A percentile compares a stretch with the other conserved stretches of the same genome.
These are phyloP conservation scores for Icerya purchasi DNA, from an alignment of 2,888 invertebrate genomes.

Conservation along the genomic window DNA sequence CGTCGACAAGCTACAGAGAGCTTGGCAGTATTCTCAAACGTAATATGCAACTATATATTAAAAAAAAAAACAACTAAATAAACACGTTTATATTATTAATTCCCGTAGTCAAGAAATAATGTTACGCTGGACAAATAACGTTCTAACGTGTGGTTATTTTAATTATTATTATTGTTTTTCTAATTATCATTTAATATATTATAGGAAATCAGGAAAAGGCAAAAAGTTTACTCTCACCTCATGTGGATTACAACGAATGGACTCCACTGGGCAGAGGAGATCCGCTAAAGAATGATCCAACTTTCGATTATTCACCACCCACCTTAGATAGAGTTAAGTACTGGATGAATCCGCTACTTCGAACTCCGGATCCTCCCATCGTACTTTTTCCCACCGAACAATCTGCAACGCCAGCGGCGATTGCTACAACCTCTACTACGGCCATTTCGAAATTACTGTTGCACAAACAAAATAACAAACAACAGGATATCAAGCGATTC, in stretches of 20 bases:
- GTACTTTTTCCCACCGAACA: conserved; percentile 19
- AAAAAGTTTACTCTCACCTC: conserved; percentile 30
- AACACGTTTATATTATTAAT: too few species aligned
- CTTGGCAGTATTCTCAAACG: too few species aligned
- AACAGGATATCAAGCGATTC: conserved; percentile 8
- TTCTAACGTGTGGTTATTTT: too few species aligned
- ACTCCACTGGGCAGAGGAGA: conserved; percentile 62
- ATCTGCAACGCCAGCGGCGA: conserved; percentile 10
- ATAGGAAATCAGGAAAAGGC: neutral
- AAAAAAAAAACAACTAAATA: too few species aligned
- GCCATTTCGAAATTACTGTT: conserved; percentile 20
- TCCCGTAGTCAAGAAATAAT: too few species aligned
- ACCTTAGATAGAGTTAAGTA: conserved; percentile 56
- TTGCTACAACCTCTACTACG: conserved; percentile 10
- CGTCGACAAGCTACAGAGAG: too few species aligned
- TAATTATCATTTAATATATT: too few species aligned
- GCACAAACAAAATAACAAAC: conserved; percentile 3
- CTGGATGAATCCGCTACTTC: conserved; percentile 44
- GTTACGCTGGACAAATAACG: too few species aligned
- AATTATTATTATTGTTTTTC: too few species aligned
- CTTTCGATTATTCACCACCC: conserved; percentile 65
- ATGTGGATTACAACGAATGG: conserved; percentile 69
- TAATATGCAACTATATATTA: too few species aligned
- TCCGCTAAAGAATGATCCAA: conserved; percentile 61
- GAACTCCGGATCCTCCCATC: conserved; percentile 32